Conservation (phyloP, 2,888 invertebrate species). For the Oscheius sp. region DNA sequence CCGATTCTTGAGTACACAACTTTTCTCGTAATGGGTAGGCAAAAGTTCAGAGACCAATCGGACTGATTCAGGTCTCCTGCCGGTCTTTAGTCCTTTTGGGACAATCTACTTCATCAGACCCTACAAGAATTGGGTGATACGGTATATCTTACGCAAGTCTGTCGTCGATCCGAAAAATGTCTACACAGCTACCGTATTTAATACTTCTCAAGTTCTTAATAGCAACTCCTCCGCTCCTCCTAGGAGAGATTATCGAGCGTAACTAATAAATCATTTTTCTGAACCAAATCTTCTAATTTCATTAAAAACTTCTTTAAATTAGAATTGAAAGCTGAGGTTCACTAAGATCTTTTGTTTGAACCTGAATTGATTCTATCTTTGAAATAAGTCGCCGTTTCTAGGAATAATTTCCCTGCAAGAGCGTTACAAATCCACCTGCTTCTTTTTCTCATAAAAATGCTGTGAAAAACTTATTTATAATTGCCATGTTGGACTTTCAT, state of each 20-base stretch:
- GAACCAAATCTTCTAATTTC: no score
- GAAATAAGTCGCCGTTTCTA: no score
- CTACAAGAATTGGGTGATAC: conserved; percentile 15
- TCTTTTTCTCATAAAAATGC: no score
- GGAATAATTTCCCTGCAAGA: no score
- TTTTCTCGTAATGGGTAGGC: conserved; percentile 13
- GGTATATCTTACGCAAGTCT: not conserved
- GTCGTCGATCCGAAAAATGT: conserved; percentile 20
- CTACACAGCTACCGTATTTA: conserved; percentile 9
- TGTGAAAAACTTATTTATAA: no score
- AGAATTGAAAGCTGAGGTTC: not conserved
- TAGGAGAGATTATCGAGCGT: not conserved
- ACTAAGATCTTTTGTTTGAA: no score
- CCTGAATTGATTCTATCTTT: no score
- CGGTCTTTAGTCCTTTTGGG: conserved; percentile 11
- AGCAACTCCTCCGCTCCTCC: not conserved
- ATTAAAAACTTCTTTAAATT: not conserved
- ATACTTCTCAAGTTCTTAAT: conserved; percentile 9
- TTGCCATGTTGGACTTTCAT: no score
- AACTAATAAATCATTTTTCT: no score
- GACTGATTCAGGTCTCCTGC: not conserved
- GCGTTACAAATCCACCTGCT: no score
- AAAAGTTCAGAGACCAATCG: not conserved
- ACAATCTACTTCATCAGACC: conserved; percentile 20
- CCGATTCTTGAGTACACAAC: conserved; percentile 16